These are phyloP conservation scores for Bombus impatiens DNA, from an alignment of 1,140 invertebrate genomes.

Conservation along the genomic window DNA sequence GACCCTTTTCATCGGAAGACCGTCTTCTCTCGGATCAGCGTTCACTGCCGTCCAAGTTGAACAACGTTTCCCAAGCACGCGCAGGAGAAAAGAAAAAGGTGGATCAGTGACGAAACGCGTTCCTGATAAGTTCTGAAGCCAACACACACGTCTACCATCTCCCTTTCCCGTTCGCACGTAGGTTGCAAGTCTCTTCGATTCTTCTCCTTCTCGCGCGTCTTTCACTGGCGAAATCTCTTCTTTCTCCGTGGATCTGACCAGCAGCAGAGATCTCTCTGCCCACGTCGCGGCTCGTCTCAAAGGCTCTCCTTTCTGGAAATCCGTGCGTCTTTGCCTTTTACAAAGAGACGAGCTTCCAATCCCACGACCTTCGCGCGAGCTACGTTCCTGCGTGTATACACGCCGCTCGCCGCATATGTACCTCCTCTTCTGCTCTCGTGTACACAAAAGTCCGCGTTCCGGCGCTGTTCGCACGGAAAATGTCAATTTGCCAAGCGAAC, in stretches of 20 bases:
- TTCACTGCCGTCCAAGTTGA: background rate
- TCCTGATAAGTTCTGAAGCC: slow-evolving; percentile 35
- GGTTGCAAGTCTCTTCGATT: background rate
- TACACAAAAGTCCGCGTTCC: slow-evolving; percentile 22
- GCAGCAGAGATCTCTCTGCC: background rate
- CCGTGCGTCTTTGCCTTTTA: slow-evolving; percentile 44
- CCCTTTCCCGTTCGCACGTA: background rate
- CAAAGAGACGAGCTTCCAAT: slow-evolving; percentile 21
- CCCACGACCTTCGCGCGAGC: slow-evolving; percentile 48
- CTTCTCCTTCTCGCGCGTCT: slow-evolving; percentile 11
- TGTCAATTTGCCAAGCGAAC: slow-evolving; percentile 41
- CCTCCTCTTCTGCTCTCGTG: background rate
- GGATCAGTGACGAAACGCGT: slow-evolving; percentile 51
- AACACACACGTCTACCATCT: background rate
- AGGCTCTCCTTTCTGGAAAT: slow-evolving; percentile 56
- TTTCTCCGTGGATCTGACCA: background rate
- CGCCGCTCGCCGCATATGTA: background rate
- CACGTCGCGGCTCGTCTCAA: slow-evolving; percentile 37
- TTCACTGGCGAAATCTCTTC: slow-evolving; percentile 22
- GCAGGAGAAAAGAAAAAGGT: slow-evolving; percentile 24
- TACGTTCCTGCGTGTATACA: slow-evolving; percentile 36
- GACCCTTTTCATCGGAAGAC: background rate
- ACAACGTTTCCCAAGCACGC: slow-evolving; percentile 41
- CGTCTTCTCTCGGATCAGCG: background rate
- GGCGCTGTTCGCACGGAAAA: slow-evolving; percentile 29